Percentiles rank a stretch among this genome's conserved stretches.
phyloP scores from a whole-genome alignment of 2,888 invertebrate species.

The Eupeodes luniger region DNA sequence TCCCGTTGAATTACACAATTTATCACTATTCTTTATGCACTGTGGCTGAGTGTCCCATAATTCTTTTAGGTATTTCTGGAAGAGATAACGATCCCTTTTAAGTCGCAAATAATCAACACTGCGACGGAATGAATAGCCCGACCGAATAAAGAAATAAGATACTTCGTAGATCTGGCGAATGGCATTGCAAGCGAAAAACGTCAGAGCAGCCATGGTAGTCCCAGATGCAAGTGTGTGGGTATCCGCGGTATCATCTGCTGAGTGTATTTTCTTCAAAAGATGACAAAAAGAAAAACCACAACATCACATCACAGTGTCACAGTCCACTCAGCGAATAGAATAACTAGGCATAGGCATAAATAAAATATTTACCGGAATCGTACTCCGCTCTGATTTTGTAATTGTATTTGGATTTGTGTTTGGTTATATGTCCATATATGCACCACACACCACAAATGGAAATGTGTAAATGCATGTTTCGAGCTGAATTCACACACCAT shows the following conservation, averaged over 20 bases:
- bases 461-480: too few species aligned
- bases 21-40: slow-evolving; percentile 23
- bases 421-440: too few species aligned
- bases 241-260: too few species aligned
- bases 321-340: not conserved
- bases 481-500: too few species aligned
- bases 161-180: slow-evolving; percentile 80
- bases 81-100: slow-evolving; percentile 79
- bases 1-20: slow-evolving; percentile 39
- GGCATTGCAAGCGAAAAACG: slow-evolving; percentile 79
- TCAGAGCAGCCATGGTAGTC: slow-evolving; percentile 82
- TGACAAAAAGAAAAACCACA: not conserved
- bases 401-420: too few species aligned
- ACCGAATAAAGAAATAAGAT: slow-evolving; percentile 80
- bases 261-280: not conserved
- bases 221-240: slow-evolving; percentile 19
- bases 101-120: slow-evolving; percentile 79
- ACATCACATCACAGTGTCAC: not conserved
- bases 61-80: slow-evolving; percentile 80
- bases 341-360: not conserved
- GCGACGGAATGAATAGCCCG: slow-evolving; percentile 79
- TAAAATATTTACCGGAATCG: too few species aligned
- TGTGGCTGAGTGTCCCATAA: slow-evolving; percentile 77
- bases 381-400: not conserved
- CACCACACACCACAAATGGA: too few species aligned